Conservation (phyloP, 2,888 invertebrate genomes). For the Biston stratarius region DNA sequence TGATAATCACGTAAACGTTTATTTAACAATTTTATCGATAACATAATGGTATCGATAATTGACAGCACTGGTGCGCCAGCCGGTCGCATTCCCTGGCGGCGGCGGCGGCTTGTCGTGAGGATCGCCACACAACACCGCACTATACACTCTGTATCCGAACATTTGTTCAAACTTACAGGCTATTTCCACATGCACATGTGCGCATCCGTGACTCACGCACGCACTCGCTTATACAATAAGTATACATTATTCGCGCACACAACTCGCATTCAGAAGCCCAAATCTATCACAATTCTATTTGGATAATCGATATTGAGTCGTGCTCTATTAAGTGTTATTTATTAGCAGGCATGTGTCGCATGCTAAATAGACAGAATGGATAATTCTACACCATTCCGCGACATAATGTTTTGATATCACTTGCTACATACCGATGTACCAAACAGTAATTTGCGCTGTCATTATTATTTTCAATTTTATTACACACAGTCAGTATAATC, state of each 20-base stretch:
- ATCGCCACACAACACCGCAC: slow-evolving; percentile 64
- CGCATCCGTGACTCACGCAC: slow-evolving; percentile 80
- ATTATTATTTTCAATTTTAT: slow-evolving; percentile 4
- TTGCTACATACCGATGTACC: background rate
- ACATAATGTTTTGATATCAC: slow-evolving; percentile 2
- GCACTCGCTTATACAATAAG: slow-evolving; percentile 70
- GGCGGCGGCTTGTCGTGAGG: slow-evolving; percentile 75
- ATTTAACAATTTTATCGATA: slow-evolving; percentile 34
- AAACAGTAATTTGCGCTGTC: background rate
- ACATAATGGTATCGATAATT: slow-evolving; percentile 45
- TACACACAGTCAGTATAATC: background rate
- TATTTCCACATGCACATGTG: slow-evolving; percentile 83
- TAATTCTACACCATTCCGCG: background rate
- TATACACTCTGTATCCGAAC: slow-evolving; percentile 67
- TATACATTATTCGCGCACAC: slow-evolving; percentile 63
- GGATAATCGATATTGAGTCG: slow-evolving; percentile 64
- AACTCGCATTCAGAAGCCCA: slow-evolving; percentile 60
- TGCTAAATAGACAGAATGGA: slow-evolving; percentile 46
- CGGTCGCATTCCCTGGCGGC: slow-evolving; percentile 81
- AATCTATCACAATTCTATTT: slow-evolving; percentile 64
- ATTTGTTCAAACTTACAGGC: slow-evolving; percentile 77
- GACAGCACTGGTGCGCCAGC: slow-evolving; percentile 79
- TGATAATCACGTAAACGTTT: background rate
- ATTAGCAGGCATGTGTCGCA: slow-evolving; percentile 55
- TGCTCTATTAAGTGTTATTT: slow-evolving; percentile 54